Evolutionary conservation across 2,797 vertebrate genomes (phyloP).

Genomic region (Fistularia commersonii): DNA sequence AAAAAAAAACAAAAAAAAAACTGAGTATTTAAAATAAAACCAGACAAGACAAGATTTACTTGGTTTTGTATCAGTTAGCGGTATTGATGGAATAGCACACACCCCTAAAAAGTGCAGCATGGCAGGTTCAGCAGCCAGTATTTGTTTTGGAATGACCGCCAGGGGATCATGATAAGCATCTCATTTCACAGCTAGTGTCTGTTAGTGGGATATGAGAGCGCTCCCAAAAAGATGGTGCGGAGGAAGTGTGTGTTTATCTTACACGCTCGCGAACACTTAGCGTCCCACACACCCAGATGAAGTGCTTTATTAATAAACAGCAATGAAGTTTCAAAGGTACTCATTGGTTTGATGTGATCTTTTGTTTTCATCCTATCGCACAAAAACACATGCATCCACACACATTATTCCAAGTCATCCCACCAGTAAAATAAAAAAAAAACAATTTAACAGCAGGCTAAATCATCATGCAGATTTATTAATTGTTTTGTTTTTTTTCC

Average conservation of each 20-base stretch:
- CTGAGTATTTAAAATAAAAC: too few species aligned
- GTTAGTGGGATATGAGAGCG: conserved; percentile 63
- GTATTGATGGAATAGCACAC: neutral
- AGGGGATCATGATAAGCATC: conserved; percentile 62
- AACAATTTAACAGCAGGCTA: conserved; percentile 55
- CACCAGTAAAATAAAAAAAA: too few species aligned
- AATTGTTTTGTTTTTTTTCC: too few species aligned
- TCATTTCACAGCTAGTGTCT: conserved; percentile 64
- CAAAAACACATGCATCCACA: conserved; percentile 3
- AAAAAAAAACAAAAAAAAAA: too few species aligned
- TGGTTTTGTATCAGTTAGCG: too few species aligned
- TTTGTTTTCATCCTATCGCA: too few species aligned
- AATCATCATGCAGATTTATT: conserved; percentile 44
- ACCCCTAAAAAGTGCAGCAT: conserved; percentile 1
- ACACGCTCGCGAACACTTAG: conserved; percentile 25
- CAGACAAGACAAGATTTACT: too few species aligned
- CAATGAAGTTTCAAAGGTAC: conserved; percentile 43
- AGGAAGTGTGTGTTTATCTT: conserved; percentile 70
- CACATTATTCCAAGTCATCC: conserved; percentile 9
- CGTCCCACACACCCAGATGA: conserved; percentile 29
- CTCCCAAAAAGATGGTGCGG: conserved; percentile 61
- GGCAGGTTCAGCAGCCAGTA: conserved; percentile 35
- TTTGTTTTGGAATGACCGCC: conserved; percentile 54
- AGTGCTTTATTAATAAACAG: conserved; percentile 45
- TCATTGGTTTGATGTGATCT: conserved; percentile 35